Percentiles rank a stretch among this genome's conserved stretches.
Conservation (phyloP, 1,140 invertebrate genomes). For the Drosophila nigromelanica region DNA sequence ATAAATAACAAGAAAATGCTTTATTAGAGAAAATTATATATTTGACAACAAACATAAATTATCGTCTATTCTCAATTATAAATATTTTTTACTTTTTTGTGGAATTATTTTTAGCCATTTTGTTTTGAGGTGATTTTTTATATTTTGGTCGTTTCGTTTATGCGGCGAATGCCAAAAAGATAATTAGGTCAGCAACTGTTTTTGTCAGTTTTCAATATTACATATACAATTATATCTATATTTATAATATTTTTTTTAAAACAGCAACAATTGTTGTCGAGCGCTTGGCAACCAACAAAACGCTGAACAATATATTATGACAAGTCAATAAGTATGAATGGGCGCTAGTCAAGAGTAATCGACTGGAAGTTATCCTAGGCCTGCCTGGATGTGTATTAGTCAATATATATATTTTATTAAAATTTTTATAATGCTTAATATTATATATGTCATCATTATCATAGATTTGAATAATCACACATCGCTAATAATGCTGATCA, state of each 20-base stretch:
- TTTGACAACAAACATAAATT: constrained; percentile 3
- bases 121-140: constrained; percentile 36
- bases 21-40: no score
- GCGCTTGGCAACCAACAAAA: constrained; percentile 53
- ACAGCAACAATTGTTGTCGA: constrained; percentile 25
- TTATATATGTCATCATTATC: no score
- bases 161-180: constrained; percentile 44
- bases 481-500: no score
- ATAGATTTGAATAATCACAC: no score
- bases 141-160: constrained; percentile 27
- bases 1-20: not conserved
- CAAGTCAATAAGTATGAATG: not conserved
- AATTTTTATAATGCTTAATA: no score
- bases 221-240: constrained; percentile 27
- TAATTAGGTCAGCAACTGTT: constrained; percentile 79
- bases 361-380: constrained; percentile 5
- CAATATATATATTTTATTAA: no score
- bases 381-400: no score
- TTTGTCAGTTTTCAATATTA: constrained; percentile 74
- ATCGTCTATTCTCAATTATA: constrained; percentile 9
- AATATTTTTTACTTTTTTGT: constrained; percentile 15
- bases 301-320: constrained; percentile 31
- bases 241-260: constrained; percentile 8
- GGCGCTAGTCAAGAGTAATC: not conserved
- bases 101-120: constrained; percentile 32